Evolutionary conservation across 2,888 invertebrate genomes (phyloP).

Genomic region (Baccha elongata): DNA sequence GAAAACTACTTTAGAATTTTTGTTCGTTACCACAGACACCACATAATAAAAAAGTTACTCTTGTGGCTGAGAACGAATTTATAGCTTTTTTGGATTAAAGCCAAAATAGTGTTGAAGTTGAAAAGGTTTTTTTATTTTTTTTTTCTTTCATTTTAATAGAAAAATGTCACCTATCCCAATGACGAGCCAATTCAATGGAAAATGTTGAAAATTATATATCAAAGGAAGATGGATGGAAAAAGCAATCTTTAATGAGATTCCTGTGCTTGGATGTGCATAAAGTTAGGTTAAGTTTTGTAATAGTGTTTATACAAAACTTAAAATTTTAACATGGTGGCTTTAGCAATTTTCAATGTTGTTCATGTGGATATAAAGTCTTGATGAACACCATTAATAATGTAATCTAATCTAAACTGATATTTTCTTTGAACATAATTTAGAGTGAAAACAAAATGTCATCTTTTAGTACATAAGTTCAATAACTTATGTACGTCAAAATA

Average conservation of each 20-base stretch:
- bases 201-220: background rate
- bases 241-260: background rate
- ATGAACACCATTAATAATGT: too few species aligned
- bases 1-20: background rate
- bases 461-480: too few species aligned
- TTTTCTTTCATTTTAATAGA: background rate
- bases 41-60: background rate
- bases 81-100: conserved; percentile 4
- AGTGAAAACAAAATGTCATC: too few species aligned
- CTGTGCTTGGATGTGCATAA: background rate
- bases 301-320: too few species aligned
- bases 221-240: background rate
- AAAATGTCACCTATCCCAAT: conserved; percentile 17
- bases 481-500: too few species aligned
- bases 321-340: too few species aligned
- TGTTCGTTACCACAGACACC: background rate
- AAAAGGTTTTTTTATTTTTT: background rate
- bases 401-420: too few species aligned
- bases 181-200: background rate
- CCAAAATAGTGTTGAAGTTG: conserved; percentile 26
- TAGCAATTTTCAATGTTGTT: too few species aligned
- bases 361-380: too few species aligned
- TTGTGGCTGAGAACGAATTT: background rate
- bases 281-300: background rate
- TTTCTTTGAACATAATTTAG: too few species aligned